Conservation (phyloP, 2,113 vertebrate species). For the Artemisiospiza belli region DNA sequence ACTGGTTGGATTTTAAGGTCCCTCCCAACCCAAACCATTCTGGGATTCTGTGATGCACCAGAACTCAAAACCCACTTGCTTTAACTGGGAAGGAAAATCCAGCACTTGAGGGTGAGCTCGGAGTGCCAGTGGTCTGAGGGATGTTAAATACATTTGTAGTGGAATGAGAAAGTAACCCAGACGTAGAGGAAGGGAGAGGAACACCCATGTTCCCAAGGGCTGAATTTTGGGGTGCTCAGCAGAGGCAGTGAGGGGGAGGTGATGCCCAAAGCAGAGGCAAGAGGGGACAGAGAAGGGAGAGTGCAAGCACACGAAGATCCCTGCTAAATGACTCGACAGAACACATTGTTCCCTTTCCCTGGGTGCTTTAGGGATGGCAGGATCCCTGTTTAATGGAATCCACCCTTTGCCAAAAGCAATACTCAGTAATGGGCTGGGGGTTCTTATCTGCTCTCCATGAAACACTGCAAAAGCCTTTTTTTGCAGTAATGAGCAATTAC, state of each 20-base stretch:
- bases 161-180: background rate
- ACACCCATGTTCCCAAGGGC: accelerated
- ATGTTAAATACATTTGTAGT: background rate
- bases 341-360: background rate
- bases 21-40: background rate
- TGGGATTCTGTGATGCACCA: background rate
- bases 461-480: background rate
- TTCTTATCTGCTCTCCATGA: background rate
- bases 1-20: accelerated
- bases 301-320: background rate
- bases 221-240: background rate
- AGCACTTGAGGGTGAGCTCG: background rate
- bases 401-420: background rate
- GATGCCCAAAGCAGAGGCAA: background rate
- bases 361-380: background rate
- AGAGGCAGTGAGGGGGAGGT: background rate
- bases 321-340: background rate
- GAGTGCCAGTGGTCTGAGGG: background rate
- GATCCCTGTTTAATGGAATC: accelerated
- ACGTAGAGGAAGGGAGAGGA: background rate
- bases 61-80: background rate
- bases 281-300: background rate
- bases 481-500: background rate
- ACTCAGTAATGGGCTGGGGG: background rate
- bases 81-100: background rate